A percentile compares a stretch with the other conserved stretches of the same genome.
Evolutionary conservation across 2,797 vertebrate genomes (phyloP).

Genomic region (Lerista edwardsae): DNA sequence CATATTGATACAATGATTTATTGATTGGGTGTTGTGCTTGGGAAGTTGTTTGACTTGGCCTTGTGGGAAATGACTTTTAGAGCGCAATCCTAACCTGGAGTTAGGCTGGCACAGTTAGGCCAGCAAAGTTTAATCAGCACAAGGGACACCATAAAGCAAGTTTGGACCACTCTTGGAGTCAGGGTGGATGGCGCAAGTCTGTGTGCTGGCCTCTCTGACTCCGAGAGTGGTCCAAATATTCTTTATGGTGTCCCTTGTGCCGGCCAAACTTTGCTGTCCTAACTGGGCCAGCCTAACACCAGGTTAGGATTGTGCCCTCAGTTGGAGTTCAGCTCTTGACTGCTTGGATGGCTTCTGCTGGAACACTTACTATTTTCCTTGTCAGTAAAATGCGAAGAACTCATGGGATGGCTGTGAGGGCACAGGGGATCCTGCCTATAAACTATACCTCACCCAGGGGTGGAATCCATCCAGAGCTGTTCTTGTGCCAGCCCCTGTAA

Average conservation of each 20-base stretch:
- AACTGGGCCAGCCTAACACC: too few species aligned
- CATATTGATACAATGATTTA: background rate
- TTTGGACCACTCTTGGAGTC: too few species aligned
- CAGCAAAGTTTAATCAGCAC: too few species aligned
- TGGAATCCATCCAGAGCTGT: background rate
- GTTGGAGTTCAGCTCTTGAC: background rate
- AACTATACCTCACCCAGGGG: background rate
- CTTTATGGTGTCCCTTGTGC: too few species aligned
- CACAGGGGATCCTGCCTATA: background rate
- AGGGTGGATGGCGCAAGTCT: too few species aligned
- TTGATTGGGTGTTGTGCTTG: background rate
- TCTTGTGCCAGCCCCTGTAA: background rate
- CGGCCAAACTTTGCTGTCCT: too few species aligned
- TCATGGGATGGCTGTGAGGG: background rate
- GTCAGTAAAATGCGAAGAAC: background rate
- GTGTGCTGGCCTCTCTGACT: too few species aligned
- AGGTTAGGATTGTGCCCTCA: too few species aligned
- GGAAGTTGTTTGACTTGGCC: background rate
- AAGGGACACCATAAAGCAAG: too few species aligned
- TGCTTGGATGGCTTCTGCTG: background rate
- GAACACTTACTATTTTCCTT: background rate
- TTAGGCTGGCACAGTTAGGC: too few species aligned
- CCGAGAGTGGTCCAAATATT: too few species aligned
- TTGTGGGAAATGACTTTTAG: background rate
- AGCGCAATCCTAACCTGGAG: too few species aligned